Percentiles rank a stretch among this genome's conserved stretches.
These are phyloP conservation scores for Drosophila meridionalis DNA, from an alignment of 2,888 invertebrate genomes.

Conservation along the genomic window DNA sequence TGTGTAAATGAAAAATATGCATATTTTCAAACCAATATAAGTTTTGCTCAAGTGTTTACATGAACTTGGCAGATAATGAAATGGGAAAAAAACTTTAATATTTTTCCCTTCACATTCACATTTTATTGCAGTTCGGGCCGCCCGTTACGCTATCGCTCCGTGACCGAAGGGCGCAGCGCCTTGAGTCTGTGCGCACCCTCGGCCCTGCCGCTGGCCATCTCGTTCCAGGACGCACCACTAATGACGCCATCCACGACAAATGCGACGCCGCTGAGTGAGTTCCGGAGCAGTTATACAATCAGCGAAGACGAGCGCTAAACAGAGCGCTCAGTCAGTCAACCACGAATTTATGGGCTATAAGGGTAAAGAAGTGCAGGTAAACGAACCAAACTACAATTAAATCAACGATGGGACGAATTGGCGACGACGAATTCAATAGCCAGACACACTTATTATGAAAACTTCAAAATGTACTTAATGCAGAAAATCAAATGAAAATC, in stretches of 20 bases:
- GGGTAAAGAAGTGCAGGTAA: slow-evolving; percentile 29
- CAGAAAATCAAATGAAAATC: slow-evolving; percentile 23
- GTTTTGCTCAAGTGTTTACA: slow-evolving; percentile 17
- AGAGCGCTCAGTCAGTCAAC: slow-evolving; percentile 18
- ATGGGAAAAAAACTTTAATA: background rate
- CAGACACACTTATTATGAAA: slow-evolving; percentile 1
- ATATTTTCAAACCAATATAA: background rate
- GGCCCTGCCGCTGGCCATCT: slow-evolving; percentile 91
- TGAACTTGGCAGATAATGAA: slow-evolving; percentile 15
- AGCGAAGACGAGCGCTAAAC: slow-evolving; percentile 84
- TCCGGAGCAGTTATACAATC: slow-evolving; percentile 84
- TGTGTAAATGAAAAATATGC: background rate
- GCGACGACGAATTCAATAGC: background rate
- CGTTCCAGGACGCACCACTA: slow-evolving; percentile 88
- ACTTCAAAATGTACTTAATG: slow-evolving; percentile 28
- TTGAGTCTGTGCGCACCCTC: slow-evolving; percentile 90
- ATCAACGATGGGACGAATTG: background rate
- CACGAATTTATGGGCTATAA: slow-evolving; percentile 50
- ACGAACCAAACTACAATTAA: background rate
- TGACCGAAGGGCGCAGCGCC: slow-evolving; percentile 89
- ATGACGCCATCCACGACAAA: slow-evolving; percentile 83
- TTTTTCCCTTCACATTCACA: slow-evolving; percentile 9
- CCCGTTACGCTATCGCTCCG: slow-evolving; percentile 89
- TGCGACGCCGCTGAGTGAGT: slow-evolving; percentile 84
- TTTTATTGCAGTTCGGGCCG: slow-evolving; percentile 88